Evolutionary conservation across 2,888 invertebrate genomes (phyloP).

Genomic region (Hemaris fuciformis): DNA sequence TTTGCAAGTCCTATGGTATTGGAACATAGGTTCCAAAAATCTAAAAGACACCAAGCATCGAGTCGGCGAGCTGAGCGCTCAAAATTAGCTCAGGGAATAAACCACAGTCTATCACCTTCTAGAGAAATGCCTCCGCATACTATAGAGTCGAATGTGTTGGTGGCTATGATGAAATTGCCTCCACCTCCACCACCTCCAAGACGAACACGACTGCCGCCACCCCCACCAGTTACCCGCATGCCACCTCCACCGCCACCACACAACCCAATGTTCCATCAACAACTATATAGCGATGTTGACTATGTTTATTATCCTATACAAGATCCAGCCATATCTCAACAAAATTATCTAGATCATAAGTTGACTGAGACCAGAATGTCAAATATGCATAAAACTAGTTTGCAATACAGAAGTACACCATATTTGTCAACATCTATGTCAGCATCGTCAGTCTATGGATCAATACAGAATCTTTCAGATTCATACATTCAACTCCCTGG

Average conservation of each 20-base stretch:
- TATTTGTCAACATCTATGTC: slow-evolving; percentile 86
- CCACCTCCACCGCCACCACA: slow-evolving; percentile 89
- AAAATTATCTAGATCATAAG: slow-evolving; percentile 95
- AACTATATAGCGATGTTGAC: slow-evolving; percentile 94
- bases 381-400: slow-evolving; percentile 85
- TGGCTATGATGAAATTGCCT: slow-evolving; percentile 83
- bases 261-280: slow-evolving; percentile 93
- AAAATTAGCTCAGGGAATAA: slow-evolving; percentile 77
- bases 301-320: slow-evolving; percentile 95
- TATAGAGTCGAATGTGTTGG: slow-evolving; percentile 76
- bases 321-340: slow-evolving; percentile 93
- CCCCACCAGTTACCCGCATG: slow-evolving; percentile 83
- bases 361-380: slow-evolving; percentile 86
- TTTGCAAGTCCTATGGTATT: slow-evolving; percentile 77
- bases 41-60: slow-evolving; percentile 73
- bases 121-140: slow-evolving; percentile 62
- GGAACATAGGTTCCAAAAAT: slow-evolving; percentile 75
- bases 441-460: slow-evolving; percentile 87
- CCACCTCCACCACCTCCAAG: slow-evolving; percentile 81
- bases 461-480: slow-evolving; percentile 90
- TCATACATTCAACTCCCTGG: slow-evolving; percentile 86
- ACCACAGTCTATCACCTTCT: slow-evolving; percentile 71
- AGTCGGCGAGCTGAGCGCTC: slow-evolving; percentile 84
- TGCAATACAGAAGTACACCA: slow-evolving; percentile 91
- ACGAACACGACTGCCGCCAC: slow-evolving; percentile 85